Base-by-base conservation (phyloP, 2,113 vertebrate species). In the Emydura subglobosa region DNA sequence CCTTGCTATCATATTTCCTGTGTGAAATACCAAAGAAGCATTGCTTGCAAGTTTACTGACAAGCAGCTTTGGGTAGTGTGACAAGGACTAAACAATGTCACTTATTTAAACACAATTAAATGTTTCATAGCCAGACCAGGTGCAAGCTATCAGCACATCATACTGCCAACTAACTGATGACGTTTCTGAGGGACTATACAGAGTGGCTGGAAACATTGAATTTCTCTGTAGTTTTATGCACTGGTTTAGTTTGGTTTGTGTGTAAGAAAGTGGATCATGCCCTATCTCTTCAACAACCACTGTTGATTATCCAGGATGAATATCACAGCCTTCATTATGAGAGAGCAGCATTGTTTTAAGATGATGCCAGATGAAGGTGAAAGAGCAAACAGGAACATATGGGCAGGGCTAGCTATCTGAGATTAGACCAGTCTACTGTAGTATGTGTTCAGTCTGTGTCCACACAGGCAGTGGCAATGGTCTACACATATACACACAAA, bases 381-480 rank as follows among this genome's bases (percentile, higher is more conserved):
- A 39, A 47, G 39, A 57, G 10, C 12, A 55, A 9, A 29, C 54
- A 68, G 34, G 31, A 68, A 68, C 17, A 3, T n/a, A 68, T 5
- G 65, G 14, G 7, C 65, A 68, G 65, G 34, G 31, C 54, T 55
- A 44, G 72, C 10, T 44, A 86, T 84, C 74, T 47, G 91, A 61
- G 74, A 47, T 79, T 1, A 9, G 84, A 42, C 8, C 0, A 0
- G 25, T 39, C 1, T 3, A 7, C 3, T 0, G 1, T 9, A 10
- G 27, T 79, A 14, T 42, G 14, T 42, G 42, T 49, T 89, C 81
- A 57, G 59, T 79, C 85, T 21, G n/a, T 3, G 1, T 0, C 1
- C 24, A 4, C 22, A 24, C 19, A 8, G 27, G 49, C 83, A 2
- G 0, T 1, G 6, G 42, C 2, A 0, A 61, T 0, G 2, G 51